Evolutionary conservation across 1,140 invertebrate genomes (phyloP).

Genomic region (Hyles vespertilio): DNA sequence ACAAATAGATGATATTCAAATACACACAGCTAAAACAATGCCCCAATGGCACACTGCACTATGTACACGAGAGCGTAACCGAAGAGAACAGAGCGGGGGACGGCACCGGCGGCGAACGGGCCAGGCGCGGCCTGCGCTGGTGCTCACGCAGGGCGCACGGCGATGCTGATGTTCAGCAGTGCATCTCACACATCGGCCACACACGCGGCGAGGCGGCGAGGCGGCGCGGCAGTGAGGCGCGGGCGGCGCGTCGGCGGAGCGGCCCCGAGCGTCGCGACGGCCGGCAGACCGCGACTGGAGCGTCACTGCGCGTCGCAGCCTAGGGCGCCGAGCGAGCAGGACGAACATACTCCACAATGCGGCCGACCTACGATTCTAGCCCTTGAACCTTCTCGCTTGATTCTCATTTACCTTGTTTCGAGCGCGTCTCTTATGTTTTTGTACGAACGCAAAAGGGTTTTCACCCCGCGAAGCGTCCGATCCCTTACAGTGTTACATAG

Average conservation of each 20-base stretch:
- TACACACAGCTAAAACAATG: constrained; percentile 52
- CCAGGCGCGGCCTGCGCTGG: constrained; percentile 5
- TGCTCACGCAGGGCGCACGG: constrained; percentile 27
- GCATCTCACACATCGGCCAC: constrained; percentile 54
- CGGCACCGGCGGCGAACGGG: constrained; percentile 5
- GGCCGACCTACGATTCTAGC: constrained; percentile 56
- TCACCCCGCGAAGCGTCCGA: constrained; percentile 57
- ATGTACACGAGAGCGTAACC: not conserved
- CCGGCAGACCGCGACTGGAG: constrained; percentile 71
- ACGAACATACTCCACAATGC: constrained; percentile 48
- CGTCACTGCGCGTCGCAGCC: constrained; percentile 60
- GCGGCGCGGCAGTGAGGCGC: constrained; percentile 32
- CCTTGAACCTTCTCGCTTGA: constrained; percentile 62
- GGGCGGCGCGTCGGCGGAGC: constrained; percentile 44
- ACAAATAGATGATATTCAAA: constrained; percentile 21
- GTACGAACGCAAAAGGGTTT: constrained; percentile 55
- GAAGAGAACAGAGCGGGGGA: constrained; percentile 9
- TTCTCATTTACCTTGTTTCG: constrained; percentile 56
- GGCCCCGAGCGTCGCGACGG: constrained; percentile 68
- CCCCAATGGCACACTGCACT: constrained; percentile 54
- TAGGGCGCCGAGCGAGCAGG: constrained; percentile 64
- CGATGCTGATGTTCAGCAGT: constrained; percentile 42
- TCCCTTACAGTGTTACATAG: constrained; percentile 53
- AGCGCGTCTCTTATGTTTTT: constrained; percentile 49
- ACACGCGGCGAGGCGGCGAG: constrained; percentile 37